A percentile compares a stretch with the other conserved stretches of the same genome.
Conservation (phyloP, 2,888 invertebrate species). For the Aphodius sticticus region DNA sequence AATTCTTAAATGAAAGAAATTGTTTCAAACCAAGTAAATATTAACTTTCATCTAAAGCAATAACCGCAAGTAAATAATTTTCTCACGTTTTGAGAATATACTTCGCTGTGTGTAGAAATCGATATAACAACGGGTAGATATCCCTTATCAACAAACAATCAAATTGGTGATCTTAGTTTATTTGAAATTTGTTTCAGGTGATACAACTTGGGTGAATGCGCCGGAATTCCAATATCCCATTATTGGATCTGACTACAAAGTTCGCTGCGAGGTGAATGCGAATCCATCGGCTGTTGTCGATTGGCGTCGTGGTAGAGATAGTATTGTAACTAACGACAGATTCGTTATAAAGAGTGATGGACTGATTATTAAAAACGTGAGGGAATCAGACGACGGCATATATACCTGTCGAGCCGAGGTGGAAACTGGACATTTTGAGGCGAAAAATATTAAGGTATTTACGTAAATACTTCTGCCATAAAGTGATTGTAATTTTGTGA, state of each 20-base stretch:
- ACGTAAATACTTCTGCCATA: no score
- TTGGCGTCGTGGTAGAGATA: conserved; percentile 78
- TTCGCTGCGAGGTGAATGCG: conserved; percentile 86
- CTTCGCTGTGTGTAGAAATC: no score
- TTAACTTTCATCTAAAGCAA: no score
- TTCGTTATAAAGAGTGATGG: conserved; percentile 80
- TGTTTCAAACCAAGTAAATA: no score
- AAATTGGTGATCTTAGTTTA: no score
- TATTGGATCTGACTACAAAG: conserved; percentile 76
- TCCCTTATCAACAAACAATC: no score
- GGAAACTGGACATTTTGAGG: conserved; percentile 79
- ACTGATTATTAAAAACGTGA: conserved; percentile 77
- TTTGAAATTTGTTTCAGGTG: no score
- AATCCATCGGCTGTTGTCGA: conserved; percentile 86
- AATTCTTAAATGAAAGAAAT: no score
- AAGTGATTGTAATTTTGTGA: no score
- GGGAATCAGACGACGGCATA: conserved; percentile 84
- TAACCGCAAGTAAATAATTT: no score
- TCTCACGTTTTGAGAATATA: no score
- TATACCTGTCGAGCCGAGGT: conserved; percentile 90
- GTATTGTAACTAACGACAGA: conserved; percentile 73
- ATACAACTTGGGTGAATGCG: conserved; percentile 85
- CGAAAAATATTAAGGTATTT: conserved; percentile 76
- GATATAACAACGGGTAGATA: no score
- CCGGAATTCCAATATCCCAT: conserved; percentile 84